Conservation (phyloP, 2,797 vertebrate species). For the Alfaro cultratus region DNA sequence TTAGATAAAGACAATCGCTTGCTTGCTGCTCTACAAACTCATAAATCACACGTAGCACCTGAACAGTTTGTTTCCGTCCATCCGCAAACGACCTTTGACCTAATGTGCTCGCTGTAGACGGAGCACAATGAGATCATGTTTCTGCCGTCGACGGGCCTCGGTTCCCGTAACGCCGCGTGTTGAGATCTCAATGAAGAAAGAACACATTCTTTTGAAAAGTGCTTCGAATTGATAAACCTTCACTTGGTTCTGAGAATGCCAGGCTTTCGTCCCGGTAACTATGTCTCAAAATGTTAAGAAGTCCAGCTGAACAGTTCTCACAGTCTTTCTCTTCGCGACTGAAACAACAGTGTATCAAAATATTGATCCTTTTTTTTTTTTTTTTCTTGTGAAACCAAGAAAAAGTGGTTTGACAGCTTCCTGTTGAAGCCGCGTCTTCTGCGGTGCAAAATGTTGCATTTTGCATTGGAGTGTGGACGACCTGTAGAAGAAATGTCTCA, state of each 20-base stretch:
- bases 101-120: not conserved
- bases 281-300: not conserved
- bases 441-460: not conserved
- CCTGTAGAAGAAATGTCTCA: not conserved
- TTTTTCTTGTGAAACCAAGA: not conserved
- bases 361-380: not conserved
- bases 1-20: not conserved
- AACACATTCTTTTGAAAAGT: not conserved
- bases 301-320: not conserved
- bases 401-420: not conserved
- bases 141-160: not conserved
- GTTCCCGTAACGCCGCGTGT: not conserved
- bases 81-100: constrained; percentile 7
- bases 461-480: not conserved
- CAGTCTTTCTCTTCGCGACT: not conserved
- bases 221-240: not conserved
- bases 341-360: not conserved
- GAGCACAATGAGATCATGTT: not conserved
- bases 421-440: too few species aligned
- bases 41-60: not conserved
- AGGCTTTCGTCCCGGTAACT: not conserved
- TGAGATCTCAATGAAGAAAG: not conserved
- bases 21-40: constrained; percentile 2
- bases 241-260: not conserved
- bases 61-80: constrained; percentile 11